Evolutionary conservation across 2,797 vertebrate species (phyloP).

Genomic region (Phataginus tricuspis): DNA sequence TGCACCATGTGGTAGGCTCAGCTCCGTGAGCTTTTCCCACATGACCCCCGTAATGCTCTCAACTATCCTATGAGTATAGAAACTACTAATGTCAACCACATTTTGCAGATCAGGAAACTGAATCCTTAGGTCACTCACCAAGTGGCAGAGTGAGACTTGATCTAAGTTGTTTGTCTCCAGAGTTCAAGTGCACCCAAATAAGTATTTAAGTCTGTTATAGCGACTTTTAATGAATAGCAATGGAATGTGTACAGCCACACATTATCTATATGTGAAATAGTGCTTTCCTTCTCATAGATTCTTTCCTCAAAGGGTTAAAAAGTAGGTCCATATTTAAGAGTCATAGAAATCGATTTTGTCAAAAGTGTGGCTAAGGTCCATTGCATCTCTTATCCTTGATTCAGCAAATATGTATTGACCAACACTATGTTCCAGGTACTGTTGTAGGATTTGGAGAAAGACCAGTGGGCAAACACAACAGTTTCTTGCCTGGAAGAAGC

Average conservation of each 20-base stretch:
- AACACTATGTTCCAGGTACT: not conserved
- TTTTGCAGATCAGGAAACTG: not conserved
- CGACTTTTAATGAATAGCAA: not conserved
- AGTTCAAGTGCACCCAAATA: not conserved
- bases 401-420: not conserved
- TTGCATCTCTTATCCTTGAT: not conserved
- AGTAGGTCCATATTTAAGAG: not conserved
- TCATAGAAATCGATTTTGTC: not conserved
- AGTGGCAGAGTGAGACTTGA: not conserved
- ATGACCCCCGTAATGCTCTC: not conserved
- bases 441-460: not conserved
- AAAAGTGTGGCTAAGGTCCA: not conserved
- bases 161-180: not conserved
- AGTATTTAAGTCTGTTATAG: not conserved
- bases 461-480: not conserved
- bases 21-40: too few relatives aligned
- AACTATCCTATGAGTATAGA: not conserved
- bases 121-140: not conserved
- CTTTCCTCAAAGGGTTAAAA: not conserved
- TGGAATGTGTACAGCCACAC: not conserved
- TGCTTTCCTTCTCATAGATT: slow-evolving; percentile 2
- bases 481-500: not conserved
- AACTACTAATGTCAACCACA: not conserved
- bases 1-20: not conserved
- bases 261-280: not conserved